A percentile compares a stretch with the other conserved stretches of the same genome.
phyloP scores from a whole-genome alignment of 2,113 vertebrate species.

The Bubo scandiacus region DNA sequence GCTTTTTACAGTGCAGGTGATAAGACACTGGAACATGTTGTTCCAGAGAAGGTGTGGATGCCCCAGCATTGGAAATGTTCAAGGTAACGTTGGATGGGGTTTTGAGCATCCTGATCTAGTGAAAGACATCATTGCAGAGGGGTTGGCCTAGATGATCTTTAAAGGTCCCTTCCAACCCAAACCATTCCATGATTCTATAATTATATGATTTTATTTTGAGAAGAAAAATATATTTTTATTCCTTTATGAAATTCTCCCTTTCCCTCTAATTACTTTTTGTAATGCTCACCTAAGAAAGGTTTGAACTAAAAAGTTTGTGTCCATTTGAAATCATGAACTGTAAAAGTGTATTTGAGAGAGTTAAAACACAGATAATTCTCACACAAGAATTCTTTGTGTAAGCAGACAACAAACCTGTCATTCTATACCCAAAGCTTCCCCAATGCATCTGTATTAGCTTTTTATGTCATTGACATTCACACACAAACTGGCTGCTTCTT shows the following conservation, averaged over 20 bases:
- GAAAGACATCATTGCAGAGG: not conserved
- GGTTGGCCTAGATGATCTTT: not conserved
- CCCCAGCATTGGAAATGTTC: not conserved
- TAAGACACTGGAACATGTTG: not conserved
- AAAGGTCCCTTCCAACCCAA: too few relatives aligned
- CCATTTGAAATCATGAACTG: not conserved
- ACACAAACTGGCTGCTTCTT: not conserved
- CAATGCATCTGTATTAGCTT: not conserved
- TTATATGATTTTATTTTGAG: not conserved
- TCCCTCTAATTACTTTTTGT: not conserved
- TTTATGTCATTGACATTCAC: not conserved
- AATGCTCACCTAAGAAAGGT: not conserved
- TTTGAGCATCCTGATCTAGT: not conserved
- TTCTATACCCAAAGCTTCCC: not conserved
- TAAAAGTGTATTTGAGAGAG: not conserved
- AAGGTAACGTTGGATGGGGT: not conserved
- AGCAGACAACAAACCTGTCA: not conserved
- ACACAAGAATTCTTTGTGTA: not conserved
- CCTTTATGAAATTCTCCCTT: not conserved
- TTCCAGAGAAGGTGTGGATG: not conserved
- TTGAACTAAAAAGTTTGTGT: not conserved
- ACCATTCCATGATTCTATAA: not conserved
- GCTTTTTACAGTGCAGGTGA: too few relatives aligned
- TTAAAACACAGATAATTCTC: not conserved
- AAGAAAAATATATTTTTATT: not conserved